These are phyloP conservation scores for Leptopilina myrica DNA, from an alignment of 2,888 invertebrate species.

Conservation along the genomic window DNA sequence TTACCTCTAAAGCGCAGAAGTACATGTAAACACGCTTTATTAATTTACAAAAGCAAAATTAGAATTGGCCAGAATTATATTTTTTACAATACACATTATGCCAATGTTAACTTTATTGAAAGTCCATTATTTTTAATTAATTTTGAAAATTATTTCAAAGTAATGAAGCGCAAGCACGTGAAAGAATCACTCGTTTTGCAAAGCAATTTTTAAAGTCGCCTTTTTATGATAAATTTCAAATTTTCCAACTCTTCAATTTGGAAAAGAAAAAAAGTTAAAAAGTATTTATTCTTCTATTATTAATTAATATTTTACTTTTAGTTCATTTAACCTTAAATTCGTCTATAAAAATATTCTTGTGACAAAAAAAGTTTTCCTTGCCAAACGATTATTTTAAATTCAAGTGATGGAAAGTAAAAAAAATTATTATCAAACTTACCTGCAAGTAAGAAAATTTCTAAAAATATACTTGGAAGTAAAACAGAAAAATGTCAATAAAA, in stretches of 20 bases:
- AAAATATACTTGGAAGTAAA: conserved; percentile 65
- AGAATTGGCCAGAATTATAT: too few relatives aligned
- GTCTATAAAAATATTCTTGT: too few relatives aligned
- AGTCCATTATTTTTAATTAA: too few relatives aligned
- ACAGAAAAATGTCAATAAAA: conserved; percentile 45
- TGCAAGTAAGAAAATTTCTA: conserved; percentile 68
- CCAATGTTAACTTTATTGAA: too few relatives aligned
- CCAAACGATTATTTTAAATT: conserved; percentile 54
- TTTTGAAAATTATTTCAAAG: background rate
- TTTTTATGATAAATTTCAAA: conserved; percentile 10
- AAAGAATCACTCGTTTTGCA: conserved; percentile 58
- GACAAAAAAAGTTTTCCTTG: conserved; percentile 58
- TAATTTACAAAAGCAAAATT: too few relatives aligned
- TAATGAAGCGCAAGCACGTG: background rate
- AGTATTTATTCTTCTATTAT: too few relatives aligned
- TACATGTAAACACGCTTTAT: conserved; percentile 54
- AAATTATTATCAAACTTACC: conserved; percentile 67
- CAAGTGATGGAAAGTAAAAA: conserved; percentile 50
- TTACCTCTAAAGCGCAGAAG: conserved; percentile 70
- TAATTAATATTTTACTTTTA: too few relatives aligned
- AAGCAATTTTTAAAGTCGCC: conserved; percentile 49
- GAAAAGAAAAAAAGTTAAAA: too few relatives aligned
- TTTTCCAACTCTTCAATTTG: conserved; percentile 5
- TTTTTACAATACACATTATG: too few relatives aligned
- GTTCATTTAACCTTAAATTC: too few relatives aligned